A percentile compares a stretch with the other conserved stretches of the same genome.
These are phyloP conservation scores for Caenorhabditis virilis DNA, from an alignment of 2,888 invertebrate genomes.

Conservation along the genomic window DNA sequence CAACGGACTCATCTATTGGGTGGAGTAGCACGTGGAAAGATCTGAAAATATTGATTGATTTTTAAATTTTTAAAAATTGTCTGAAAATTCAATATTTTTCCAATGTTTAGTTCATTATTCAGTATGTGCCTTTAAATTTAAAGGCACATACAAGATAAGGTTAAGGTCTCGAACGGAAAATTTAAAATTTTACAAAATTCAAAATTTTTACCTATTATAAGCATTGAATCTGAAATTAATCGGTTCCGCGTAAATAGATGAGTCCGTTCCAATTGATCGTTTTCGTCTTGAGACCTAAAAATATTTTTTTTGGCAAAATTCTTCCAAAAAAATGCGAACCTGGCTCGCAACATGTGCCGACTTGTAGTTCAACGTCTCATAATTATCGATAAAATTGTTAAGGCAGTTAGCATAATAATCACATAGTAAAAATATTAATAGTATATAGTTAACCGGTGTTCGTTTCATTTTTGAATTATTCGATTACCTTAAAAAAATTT, in stretches of 20 bases:
- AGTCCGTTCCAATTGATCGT: constrained; percentile 29
- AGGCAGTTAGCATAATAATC: background rate
- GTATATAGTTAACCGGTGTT: no score
- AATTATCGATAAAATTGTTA: constrained; percentile 65
- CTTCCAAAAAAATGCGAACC: constrained; percentile 5
- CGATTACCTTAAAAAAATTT: background rate
- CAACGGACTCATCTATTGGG: constrained; percentile 49
- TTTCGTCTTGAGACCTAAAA: constrained; percentile 35
- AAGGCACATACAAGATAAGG: no score
- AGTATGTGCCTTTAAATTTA: no score
- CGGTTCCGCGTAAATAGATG: constrained; percentile 34
- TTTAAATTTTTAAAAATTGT: background rate
- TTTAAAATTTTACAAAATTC: background rate
- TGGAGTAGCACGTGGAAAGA: constrained; percentile 58
- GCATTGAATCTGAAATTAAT: constrained; percentile 49
- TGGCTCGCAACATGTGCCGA: constrained; percentile 32
- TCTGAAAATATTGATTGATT: constrained; percentile 37
- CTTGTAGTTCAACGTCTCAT: constrained; percentile 61
- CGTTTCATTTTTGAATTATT: background rate
- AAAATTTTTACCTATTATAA: constrained; percentile 45
- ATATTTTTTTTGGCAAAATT: background rate
- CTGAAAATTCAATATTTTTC: no score
- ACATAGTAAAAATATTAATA: no score
- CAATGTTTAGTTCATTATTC: no score
- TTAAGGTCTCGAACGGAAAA: no score